These are phyloP conservation scores for Phataginus tetradactyla DNA, from an alignment of 2,797 vertebrate species.

Conservation along the genomic window DNA sequence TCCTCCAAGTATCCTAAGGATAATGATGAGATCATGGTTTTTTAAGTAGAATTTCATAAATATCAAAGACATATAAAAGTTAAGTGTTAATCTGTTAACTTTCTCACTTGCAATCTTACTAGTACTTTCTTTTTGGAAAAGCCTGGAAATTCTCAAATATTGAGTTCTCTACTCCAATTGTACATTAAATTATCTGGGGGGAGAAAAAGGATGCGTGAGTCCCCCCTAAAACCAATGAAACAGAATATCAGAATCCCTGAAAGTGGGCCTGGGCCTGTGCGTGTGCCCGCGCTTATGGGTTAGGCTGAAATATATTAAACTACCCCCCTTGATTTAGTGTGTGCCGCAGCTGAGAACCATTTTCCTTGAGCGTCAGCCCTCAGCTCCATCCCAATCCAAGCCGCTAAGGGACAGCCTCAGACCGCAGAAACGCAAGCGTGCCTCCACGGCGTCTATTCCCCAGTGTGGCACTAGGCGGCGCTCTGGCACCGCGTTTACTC, in stretches of 20 bases:
- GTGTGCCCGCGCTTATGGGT: rapidly evolving
- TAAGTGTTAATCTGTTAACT: not conserved
- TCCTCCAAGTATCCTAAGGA: not conserved
- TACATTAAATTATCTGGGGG: not conserved
- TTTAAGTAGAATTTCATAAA: not conserved
- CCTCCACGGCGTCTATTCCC: not conserved
- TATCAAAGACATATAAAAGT: not conserved
- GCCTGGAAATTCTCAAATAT: not conserved
- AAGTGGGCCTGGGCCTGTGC: too few species aligned
- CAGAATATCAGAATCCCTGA: not conserved
- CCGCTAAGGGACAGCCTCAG: slow-evolving; percentile 81
- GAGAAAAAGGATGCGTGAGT: not conserved
- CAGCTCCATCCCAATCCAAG: not conserved
- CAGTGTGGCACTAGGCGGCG: slow-evolving; percentile 60
- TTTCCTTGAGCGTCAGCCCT: not conserved
- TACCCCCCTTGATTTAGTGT: not conserved
- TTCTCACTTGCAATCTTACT: not conserved
- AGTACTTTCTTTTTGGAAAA: not conserved
- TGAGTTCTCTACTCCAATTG: not conserved
- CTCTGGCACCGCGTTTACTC: slow-evolving; percentile 27
- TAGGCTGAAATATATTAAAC: too few species aligned
- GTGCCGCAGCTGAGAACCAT: not conserved
- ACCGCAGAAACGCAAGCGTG: not conserved
- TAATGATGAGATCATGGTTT: not conserved
- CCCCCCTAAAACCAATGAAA: not conserved